Evolutionary conservation across 2,113 vertebrate species (phyloP), one percentile per base, ranked within the genome.

Genomic region (Pachyramphus minor): DNA sequence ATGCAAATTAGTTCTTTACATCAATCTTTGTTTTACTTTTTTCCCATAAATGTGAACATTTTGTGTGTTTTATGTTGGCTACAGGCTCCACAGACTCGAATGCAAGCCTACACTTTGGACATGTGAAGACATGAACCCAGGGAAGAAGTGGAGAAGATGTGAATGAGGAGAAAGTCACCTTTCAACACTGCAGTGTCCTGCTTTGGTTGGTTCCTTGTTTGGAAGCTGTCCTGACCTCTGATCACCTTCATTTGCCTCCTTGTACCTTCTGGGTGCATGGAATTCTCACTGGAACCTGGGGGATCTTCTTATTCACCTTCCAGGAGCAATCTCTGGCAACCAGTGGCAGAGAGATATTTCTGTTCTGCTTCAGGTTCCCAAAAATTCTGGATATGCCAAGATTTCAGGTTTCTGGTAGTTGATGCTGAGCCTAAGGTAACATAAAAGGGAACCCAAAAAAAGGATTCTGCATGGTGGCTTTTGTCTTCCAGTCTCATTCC

Each of bases 11-110:
- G 7, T 14, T 83, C 13, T 86, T 53, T 21, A 28, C 39, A 49
- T 58, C 16, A 11, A 37, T 23, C 58, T 75, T 77, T 8, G 41
- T 52, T 78, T 73, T 44, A 82, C 9, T 27, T 49, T 91, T 91
- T 71, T 52, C 30, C 52, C 28, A 23, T 39, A 67, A 78, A 58
- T 21, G 6, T 25, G 45, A 84, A 25, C 0, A 1, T 37, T 75
- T 53, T 7, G 6, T 8, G 23, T 42, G 9, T 10, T 59, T 86
- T 45, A 18, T 16, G 58, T 28, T 5, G 1, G 42, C 52, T 35
- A 12, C 10, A 37, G 28, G 28, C 47, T 55, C 35, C 27, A 50
- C 22, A 44, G 28, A 59, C 11, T 52, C 0, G 0, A 78, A 9
- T 28, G 8, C 28, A 39, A 45, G 12, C 20, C 77, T 53, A 14